Evolutionary conservation across 2,888 invertebrate genomes (phyloP).

Genomic region (Tachystola acroxantha): DNA sequence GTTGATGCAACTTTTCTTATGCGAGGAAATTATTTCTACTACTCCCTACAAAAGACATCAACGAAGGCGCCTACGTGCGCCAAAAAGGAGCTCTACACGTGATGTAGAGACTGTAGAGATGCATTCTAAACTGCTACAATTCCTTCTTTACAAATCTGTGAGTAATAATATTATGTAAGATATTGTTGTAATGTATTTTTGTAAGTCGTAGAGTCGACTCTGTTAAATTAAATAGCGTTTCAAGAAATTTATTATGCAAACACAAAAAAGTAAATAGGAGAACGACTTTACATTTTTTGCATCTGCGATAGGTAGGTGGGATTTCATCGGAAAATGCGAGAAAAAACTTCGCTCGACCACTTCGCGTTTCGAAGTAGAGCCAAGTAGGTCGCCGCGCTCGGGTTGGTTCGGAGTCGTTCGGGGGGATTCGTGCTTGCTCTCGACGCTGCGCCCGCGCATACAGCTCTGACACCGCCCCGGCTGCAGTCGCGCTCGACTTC

Average conservation of each 20-base stretch:
- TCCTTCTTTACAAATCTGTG: too few relatives aligned
- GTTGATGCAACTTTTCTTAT: too few relatives aligned
- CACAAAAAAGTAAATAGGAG: conserved; percentile 11
- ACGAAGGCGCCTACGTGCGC: too few relatives aligned
- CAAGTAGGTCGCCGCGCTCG: conserved; percentile 68
- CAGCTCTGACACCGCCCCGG: conserved; percentile 50
- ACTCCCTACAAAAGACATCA: too few relatives aligned
- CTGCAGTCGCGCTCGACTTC: conserved; percentile 50
- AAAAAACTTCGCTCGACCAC: conserved; percentile 61
- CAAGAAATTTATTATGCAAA: too few relatives aligned
- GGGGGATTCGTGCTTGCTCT: conserved; percentile 44
- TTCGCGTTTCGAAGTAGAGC: conserved; percentile 61
- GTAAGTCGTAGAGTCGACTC: too few relatives aligned
- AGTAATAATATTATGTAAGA: too few relatives aligned
- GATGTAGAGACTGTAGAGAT: too few relatives aligned
- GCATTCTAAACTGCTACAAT: too few relatives aligned
- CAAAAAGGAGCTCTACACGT: too few relatives aligned
- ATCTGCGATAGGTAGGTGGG: conserved; percentile 34
- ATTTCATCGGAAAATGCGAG: conserved; percentile 73
- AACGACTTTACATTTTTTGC: conserved; percentile 33
- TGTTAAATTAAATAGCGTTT: too few relatives aligned
- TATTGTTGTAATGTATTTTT: background rate
- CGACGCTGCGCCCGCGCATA: conserved; percentile 55
- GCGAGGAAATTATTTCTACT: too few relatives aligned
- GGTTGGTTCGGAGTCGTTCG: conserved; percentile 51